phyloP scores from a whole-genome alignment of 2,113 vertebrate genomes.

The Andinoacara biseriatus region DNA sequence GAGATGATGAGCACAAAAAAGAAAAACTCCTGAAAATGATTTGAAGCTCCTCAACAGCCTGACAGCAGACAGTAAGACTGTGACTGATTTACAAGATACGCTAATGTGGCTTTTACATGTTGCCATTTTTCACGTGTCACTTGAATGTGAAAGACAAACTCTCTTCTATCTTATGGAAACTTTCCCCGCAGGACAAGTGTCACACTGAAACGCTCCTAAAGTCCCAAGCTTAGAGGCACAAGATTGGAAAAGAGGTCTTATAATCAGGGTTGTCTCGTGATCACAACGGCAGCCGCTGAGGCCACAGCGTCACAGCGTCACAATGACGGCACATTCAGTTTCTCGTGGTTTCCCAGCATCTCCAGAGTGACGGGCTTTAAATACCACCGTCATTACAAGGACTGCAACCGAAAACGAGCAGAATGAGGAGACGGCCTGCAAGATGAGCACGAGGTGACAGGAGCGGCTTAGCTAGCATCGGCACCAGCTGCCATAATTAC shows the following conservation, averaged over 20 bases:
- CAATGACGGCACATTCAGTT: not conserved
- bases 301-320: not conserved
- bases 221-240: not conserved
- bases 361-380: too few relatives aligned
- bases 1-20: not conserved
- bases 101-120: slow-evolving; percentile 4
- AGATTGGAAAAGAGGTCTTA: not conserved
- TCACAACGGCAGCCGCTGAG: not conserved
- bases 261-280: not conserved
- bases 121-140: not conserved
- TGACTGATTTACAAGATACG: not conserved
- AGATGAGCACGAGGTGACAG: too few relatives aligned
- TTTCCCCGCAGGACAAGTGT: not conserved
- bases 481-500: too few relatives aligned
- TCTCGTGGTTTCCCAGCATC: too few relatives aligned
- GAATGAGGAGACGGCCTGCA: too few relatives aligned
- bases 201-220: accelerated
- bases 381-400: too few relatives aligned
- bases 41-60: not conserved
- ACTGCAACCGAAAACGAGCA: too few relatives aligned
- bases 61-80: not conserved
- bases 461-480: too few relatives aligned
- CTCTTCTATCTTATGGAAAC: not conserved
- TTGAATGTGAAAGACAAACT: not conserved
- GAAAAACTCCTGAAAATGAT: not conserved